These are phyloP conservation scores for Rhabdophis nuchalis DNA, from an alignment of 2,797 vertebrate genomes.

Conservation along the genomic window DNA sequence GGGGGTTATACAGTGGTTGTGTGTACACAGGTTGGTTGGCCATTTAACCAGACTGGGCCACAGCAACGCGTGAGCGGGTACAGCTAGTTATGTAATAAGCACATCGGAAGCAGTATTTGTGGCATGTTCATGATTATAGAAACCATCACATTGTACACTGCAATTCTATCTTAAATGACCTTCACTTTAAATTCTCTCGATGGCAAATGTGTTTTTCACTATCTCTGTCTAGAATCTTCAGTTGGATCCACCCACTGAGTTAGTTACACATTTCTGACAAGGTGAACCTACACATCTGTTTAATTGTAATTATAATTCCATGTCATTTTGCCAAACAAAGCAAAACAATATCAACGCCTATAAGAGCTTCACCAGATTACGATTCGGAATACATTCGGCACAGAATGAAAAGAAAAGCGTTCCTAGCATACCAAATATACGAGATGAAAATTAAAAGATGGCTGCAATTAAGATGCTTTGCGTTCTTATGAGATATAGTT, in stretches of 20 bases:
- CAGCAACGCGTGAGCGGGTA: no score
- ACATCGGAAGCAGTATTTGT: background rate
- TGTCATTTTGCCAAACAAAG: conserved; percentile 54
- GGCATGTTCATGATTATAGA: background rate
- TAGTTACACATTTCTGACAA: conserved; percentile 25
- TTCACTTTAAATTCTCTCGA: conserved; percentile 24
- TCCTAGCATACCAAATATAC: conserved; percentile 55
- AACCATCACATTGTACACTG: background rate
- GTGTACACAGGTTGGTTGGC: no score
- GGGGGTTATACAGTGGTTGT: no score
- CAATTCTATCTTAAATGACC: background rate
- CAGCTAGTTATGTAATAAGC: background rate
- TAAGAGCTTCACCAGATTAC: conserved; percentile 50
- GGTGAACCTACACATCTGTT: conserved; percentile 12
- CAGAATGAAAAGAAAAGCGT: conserved; percentile 49
- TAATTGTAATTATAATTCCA: conserved; percentile 42
- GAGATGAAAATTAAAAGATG: conserved; percentile 56
- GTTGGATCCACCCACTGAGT: conserved; percentile 27
- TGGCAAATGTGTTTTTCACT: conserved; percentile 17
- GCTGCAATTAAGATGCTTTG: conserved; percentile 58
- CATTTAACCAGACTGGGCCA: no score
- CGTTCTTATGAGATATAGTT: conserved; percentile 54
- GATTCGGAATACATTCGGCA: conserved; percentile 44
- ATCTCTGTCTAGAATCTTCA: conserved; percentile 28
- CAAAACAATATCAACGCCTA: conserved; percentile 32